These are phyloP conservation scores for Heliconius hortense DNA, from an alignment of 2,888 invertebrate genomes.

Conservation along the genomic window DNA sequence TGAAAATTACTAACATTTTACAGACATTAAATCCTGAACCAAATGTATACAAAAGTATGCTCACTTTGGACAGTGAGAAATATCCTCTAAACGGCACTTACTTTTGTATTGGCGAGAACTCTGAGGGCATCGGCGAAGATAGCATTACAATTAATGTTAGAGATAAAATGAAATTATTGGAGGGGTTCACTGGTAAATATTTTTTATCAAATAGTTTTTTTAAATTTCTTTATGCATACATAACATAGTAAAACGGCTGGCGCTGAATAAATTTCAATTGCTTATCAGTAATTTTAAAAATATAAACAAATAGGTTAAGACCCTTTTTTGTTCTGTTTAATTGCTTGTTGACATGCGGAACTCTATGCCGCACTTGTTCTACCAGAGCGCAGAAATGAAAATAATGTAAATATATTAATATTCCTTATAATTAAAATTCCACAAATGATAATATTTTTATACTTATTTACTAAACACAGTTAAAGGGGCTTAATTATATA, in stretches of 20 bases:
- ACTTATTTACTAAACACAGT: not conserved
- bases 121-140: conserved; percentile 61
- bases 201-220: not conserved
- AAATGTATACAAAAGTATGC: conserved; percentile 57
- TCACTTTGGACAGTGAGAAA: conserved; percentile 56
- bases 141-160: conserved; percentile 55
- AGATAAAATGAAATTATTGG: conserved; percentile 54
- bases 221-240: too few relatives aligned
- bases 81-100: conserved; percentile 58
- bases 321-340: too few relatives aligned
- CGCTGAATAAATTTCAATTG: too few relatives aligned
- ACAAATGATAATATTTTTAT: not conserved
- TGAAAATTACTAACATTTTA: conserved; percentile 26
- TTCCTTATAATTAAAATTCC: too few relatives aligned
- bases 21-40: conserved; percentile 50
- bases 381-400: too few relatives aligned
- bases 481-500: not conserved
- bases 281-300: too few relatives aligned
- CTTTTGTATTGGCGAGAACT: conserved; percentile 67
- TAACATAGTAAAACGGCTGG: too few relatives aligned
- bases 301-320: too few relatives aligned
- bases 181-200: conserved; percentile 58
- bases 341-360: too few relatives aligned
- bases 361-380: too few relatives aligned
- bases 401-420: too few relatives aligned